Base-by-base conservation (phyloP, 2,888 invertebrate genomes). In the Trachelus stipa region DNA sequence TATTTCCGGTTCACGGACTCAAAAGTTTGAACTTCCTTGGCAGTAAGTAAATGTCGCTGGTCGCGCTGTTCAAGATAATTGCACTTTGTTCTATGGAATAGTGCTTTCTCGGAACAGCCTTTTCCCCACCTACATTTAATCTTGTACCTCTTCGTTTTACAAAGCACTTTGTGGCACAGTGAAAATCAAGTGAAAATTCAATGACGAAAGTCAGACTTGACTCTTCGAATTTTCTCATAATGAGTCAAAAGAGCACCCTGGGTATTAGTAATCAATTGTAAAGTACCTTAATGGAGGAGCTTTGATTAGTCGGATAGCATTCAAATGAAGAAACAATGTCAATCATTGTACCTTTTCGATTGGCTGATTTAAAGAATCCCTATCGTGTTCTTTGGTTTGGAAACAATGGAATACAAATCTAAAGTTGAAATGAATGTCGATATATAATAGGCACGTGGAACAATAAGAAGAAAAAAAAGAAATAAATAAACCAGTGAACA, bases 61-160 rank as follows among this genome's bases (percentile, higher is more conserved):
- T 71, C 23, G 30, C 71, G 23, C 30, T 71, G 31, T 11, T 79
- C 56, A 76, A 79, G 80, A 82, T 83, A 83, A 84, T 84, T 83
- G 81, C 81, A 82, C 80, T 83, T 82, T 83, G 83, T 81, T 83
- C 81, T 81, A 23, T 56, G 40, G 23, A 6, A 56, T 56, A 56
- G 40, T 23, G 40, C 40, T 23, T 9, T 23, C 40, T 23, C 40
- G 9, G 40, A 56, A 56, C 23, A 56, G 15, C 40, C 40, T 6
- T 56, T 56, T 23, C 40, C 15, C 40, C 15, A 1, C 40, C 23
- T 56, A 56, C 23, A 23, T 56, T 56, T 23, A 56, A 23, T 56
- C 40, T 56, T 23, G 40, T 15, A 9, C 40, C 40, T 56, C 1
- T 56, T 56, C 40, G 23, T 15, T 56, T 15, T 56, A 56, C 23